A percentile compares a stretch with the other conserved stretches of the same genome.
Evolutionary conservation across 2,888 invertebrate species (phyloP).

Genomic region (Parelbella ahira): DNA sequence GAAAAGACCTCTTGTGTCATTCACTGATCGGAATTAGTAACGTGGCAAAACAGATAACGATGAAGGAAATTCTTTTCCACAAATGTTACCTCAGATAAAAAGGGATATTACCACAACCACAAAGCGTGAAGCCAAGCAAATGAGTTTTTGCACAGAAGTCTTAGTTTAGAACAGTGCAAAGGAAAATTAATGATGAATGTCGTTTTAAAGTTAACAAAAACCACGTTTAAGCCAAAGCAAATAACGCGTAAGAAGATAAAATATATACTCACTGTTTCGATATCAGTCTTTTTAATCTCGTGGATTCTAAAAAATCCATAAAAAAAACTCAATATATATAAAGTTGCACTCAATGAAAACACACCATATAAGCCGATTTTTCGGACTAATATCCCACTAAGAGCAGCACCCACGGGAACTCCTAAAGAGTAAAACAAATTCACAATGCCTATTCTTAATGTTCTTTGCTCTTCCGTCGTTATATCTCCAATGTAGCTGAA

Average conservation of each 20-base stretch:
- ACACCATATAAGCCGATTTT: constrained; percentile 91
- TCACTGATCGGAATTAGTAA: constrained; percentile 40
- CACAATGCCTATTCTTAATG: constrained; percentile 91
- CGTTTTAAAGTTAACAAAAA: not conserved
- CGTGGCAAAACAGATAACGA: constrained; percentile 20
- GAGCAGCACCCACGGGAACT: constrained; percentile 92
- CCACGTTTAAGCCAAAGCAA: no score
- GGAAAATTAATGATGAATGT: not conserved
- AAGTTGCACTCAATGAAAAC: constrained; percentile 86
- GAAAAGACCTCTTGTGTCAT: constrained; percentile 40
- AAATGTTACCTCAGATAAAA: constrained; percentile 11
- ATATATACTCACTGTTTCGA: constrained; percentile 57
- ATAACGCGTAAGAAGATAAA: no score
- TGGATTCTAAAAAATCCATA: constrained; percentile 87
- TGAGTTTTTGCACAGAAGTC: constrained; percentile 2
- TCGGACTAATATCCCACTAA: constrained; percentile 88
- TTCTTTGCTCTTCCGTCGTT: constrained; percentile 90
- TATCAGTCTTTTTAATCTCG: constrained; percentile 79
- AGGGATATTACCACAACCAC: constrained; percentile 10
- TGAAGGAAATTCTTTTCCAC: constrained; percentile 11
- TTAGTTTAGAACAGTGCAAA: not conserved
- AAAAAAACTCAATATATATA: constrained; percentile 87
- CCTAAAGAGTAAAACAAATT: constrained; percentile 94
- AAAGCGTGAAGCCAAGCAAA: constrained; percentile 3
- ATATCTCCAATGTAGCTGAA: constrained; percentile 95